These are phyloP conservation scores for Brachystomella parvula DNA, from an alignment of 1,140 invertebrate species.

Conservation along the genomic window DNA sequence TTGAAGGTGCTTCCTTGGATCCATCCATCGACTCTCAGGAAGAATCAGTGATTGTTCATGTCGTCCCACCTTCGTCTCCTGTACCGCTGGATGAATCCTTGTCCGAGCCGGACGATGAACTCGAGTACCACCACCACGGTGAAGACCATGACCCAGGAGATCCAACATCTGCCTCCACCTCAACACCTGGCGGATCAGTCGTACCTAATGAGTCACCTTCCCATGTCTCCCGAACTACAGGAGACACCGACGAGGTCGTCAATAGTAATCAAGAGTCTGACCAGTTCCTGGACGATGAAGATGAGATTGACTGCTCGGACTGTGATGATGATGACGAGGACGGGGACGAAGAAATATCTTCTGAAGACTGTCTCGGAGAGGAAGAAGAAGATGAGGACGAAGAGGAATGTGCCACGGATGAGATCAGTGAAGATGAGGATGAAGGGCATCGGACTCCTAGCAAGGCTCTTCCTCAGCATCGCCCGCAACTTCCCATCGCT, in stretches of 20 bases:
- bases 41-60: neutral
- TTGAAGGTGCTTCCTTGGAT: neutral
- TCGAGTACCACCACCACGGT: neutral
- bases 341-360: neutral
- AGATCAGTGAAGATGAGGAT: neutral
- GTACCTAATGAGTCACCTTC: neutral
- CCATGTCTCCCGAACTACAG: neutral
- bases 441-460: neutral
- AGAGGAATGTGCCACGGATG: neutral
- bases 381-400: slow-evolving; percentile 1
- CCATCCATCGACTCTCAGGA: neutral
- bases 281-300: neutral
- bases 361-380: neutral
- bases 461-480: neutral
- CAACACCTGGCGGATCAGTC: neutral
- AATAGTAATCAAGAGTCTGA: neutral
- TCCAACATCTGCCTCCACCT: neutral
- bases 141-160: neutral
- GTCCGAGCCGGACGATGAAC: neutral
- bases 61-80: slow-evolving; percentile 2
- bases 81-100: neutral
- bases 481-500: neutral
- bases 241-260: neutral
- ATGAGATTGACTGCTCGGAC: neutral
- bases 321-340: neutral